phyloP scores from a whole-genome alignment of 2,797 vertebrate genomes.

The Eupleurogrammus muticus region DNA sequence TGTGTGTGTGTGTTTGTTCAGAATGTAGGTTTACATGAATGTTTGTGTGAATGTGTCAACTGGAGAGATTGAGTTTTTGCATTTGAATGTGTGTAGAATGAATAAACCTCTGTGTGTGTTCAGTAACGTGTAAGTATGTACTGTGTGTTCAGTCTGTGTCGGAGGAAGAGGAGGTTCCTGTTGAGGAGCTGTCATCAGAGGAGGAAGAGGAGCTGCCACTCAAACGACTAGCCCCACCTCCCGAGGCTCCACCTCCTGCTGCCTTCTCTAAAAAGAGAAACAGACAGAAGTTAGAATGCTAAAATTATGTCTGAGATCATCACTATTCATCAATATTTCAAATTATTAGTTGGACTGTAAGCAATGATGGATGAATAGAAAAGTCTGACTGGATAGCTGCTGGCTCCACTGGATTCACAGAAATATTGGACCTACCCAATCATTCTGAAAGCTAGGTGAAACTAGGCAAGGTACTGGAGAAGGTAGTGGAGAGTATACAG shows the following conservation, averaged over 20 bases:
- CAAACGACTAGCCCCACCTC: slow-evolving; percentile 93
- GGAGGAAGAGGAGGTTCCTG: slow-evolving; percentile 96
- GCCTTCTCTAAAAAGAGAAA: slow-evolving; percentile 84
- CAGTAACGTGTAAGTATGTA: slow-evolving; percentile 25
- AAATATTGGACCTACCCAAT: too few relatives aligned
- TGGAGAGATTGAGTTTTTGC: background rate
- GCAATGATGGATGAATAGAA: background rate
- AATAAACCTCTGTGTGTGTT: slow-evolving; percentile 47
- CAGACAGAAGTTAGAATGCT: background rate
- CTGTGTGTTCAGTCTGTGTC: slow-evolving; percentile 91
- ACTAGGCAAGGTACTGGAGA: too few relatives aligned
- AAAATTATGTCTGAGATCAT: background rate
- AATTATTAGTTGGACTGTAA: background rate
- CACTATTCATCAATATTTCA: too few relatives aligned
- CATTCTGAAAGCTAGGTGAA: too few relatives aligned
- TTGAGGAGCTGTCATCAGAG: slow-evolving; percentile 95
- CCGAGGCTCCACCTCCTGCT: slow-evolving; percentile 84
- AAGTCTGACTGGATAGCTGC: too few relatives aligned
- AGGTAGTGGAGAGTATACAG: background rate
- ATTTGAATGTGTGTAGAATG: slow-evolving; percentile 17
- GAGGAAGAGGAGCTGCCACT: slow-evolving; percentile 96
- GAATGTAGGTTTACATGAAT: slow-evolving; percentile 46
- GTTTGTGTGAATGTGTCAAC: slow-evolving; percentile 28
- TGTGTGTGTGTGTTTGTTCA: slow-evolving; percentile 57
- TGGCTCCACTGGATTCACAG: too few relatives aligned